A percentile compares a stretch with the other conserved stretches of the same genome.
These are phyloP conservation scores for Cranoglanis bouderius DNA, from an alignment of 2,113 vertebrate species.

Conservation along the genomic window DNA sequence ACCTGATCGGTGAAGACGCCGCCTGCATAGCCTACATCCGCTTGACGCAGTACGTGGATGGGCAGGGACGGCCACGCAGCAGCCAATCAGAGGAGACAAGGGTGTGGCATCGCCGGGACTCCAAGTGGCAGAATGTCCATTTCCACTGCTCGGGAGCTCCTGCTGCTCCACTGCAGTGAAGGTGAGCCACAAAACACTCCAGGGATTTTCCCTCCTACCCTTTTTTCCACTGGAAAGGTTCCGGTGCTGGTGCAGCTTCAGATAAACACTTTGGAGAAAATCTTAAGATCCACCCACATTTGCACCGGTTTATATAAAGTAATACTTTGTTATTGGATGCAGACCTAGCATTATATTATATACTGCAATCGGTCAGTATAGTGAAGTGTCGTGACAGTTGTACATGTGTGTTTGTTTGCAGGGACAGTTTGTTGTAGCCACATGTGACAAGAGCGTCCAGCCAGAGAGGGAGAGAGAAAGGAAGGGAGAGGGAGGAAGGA, in stretches of 20 bases:
- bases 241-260: background rate
- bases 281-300: background rate
- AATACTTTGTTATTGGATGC: background rate
- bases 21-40: slow-evolving; percentile 98
- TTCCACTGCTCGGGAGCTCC: slow-evolving; percentile 97
- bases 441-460: slow-evolving; percentile 62
- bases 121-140: slow-evolving; percentile 97
- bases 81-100: slow-evolving; percentile 96
- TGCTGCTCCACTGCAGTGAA: slow-evolving; percentile 91
- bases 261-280: background rate
- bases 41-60: slow-evolving; percentile 92
- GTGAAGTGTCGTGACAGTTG: background rate
- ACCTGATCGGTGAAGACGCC: slow-evolving; percentile 93
- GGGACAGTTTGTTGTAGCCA: slow-evolving; percentile 54
- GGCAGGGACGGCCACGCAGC: slow-evolving; percentile 89
- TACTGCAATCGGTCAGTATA: background rate
- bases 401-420: slow-evolving; percentile 47
- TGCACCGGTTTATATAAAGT: background rate
- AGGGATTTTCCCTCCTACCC: background rate
- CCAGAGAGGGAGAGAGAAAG: slow-evolving; percentile 57
- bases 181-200: slow-evolving; percentile 65
- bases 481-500: slow-evolving; percentile 51
- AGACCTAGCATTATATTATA: background rate
- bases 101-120: slow-evolving; percentile 93
- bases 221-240: background rate